Base-by-base conservation (phyloP, 2,888 invertebrate genomes). In the Polyommatus iphigenia region DNA sequence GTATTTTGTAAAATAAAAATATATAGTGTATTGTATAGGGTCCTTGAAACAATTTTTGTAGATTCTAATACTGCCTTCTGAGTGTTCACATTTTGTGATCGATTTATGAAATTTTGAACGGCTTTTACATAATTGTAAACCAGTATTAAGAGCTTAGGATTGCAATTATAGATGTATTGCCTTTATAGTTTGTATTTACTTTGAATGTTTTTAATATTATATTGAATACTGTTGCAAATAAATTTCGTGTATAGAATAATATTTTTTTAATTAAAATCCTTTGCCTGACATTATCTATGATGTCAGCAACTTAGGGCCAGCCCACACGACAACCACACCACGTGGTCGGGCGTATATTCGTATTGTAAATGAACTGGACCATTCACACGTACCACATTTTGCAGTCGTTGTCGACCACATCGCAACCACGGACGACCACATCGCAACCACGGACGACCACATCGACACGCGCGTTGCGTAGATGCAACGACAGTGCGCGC, bases 211-310 rank as follows among this genome's bases (percentile, higher is more conserved):
- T 54, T 54, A 54, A 54, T 77, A 72, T 76, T 77, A 72, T 76
- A 77, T 77, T 78, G 71, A 79, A 41, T 77, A 67, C 78, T 82
- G 81, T 83, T 82, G 80, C 80, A 79, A 82, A 83, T 82, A 82
- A 82, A 80, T 78, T 59, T 81, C 80, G 75, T 81, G 80, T 82
- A 81, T 80, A 80, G 75, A 73, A 71, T 54, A 77, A 84, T 84
- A 84, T 89, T 86, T 85, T 83, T 86, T 85, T 87, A 78, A 36
- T 24, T 71, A 18, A 29, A 13, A 4, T 67, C 67, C 67, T 67
- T 62, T 24, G 20, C 10, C 20, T 57, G 18, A 57, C 18, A 57
- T 41, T 41, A 57, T n/a, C 6, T n/a, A 57, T 57, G 36, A 36
- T 5, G 7, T 41, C 36, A 41, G 36, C 36, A 8, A 41, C 36